These are phyloP conservation scores for Excalfactoria chinensis DNA, from an alignment of 2,113 vertebrate genomes.

Conservation along the genomic window DNA sequence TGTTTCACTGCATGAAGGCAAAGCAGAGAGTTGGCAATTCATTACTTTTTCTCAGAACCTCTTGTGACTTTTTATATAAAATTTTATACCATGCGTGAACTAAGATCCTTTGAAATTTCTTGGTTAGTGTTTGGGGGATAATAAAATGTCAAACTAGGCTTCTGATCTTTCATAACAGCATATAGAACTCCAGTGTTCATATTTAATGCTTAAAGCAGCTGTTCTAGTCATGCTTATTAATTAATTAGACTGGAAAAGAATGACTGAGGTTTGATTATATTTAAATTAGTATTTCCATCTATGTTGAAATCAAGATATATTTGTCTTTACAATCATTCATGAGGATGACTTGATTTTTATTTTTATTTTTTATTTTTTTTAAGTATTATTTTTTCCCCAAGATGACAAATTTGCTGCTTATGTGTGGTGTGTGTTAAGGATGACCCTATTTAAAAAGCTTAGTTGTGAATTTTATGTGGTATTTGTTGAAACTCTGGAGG, in stretches of 20 bases:
- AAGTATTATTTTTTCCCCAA: neutral
- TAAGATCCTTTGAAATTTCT: conserved; percentile 13
- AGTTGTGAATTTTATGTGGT: neutral
- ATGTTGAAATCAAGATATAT: conserved; percentile 12
- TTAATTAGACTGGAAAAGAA: conserved; percentile 22
- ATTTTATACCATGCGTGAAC: neutral
- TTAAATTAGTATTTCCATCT: conserved; percentile 12
- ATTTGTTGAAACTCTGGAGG: neutral
- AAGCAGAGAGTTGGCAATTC: neutral
- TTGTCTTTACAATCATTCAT: neutral
- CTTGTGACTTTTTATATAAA: neutral
- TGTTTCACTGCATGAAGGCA: neutral
- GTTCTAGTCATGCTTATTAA: neutral
- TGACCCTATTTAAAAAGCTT: neutral
- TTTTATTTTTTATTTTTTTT: conserved; percentile 8
- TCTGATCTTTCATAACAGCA: neutral
- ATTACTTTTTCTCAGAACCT: neutral
- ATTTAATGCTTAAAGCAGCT: conserved; percentile 8
- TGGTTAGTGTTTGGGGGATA: conserved; percentile 3
- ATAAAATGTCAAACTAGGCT: neutral
- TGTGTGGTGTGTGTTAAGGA: neutral
- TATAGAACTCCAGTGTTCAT: neutral
- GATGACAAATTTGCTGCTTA: neutral
- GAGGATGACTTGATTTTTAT: neutral
- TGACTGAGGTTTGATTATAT: conserved; percentile 19